Evolutionary conservation across 2,113 vertebrate species (phyloP).

Genomic region (Anser brachyrhynchus): DNA sequence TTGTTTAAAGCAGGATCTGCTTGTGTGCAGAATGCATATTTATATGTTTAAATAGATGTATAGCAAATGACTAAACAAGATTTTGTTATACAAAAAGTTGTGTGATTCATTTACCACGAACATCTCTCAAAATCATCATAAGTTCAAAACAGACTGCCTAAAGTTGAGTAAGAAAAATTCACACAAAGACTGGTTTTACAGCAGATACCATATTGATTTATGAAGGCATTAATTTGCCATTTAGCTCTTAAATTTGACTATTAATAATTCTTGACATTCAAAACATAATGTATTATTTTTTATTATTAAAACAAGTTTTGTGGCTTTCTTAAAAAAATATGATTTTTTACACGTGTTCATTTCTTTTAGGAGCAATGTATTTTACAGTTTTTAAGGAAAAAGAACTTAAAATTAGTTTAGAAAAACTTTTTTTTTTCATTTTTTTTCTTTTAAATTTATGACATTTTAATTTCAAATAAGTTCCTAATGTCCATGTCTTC

Average conservation of each 20-base stretch:
- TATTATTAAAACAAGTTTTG: background rate
- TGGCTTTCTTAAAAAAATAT: slow-evolving; percentile 37
- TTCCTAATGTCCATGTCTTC: background rate
- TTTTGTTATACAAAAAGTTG: background rate
- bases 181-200: slow-evolving; percentile 9
- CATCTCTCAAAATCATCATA: background rate
- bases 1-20: background rate
- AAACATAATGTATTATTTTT: slow-evolving; percentile 6
- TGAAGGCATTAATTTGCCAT: slow-evolving; percentile 71
- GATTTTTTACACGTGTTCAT: background rate
- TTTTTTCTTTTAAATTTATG: background rate
- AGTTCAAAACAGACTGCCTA: background rate
- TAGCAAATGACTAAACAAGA: background rate
- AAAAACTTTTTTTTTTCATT: background rate
- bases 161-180: slow-evolving; percentile 27
- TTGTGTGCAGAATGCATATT: background rate
- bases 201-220: slow-evolving; percentile 66
- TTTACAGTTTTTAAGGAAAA: slow-evolving; percentile 4
- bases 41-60: background rate
- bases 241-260: slow-evolving; percentile 66
- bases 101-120: background rate
- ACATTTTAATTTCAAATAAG: background rate
- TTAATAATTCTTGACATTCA: slow-evolving; percentile 70
- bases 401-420: background rate
- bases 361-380: background rate